phyloP scores from a whole-genome alignment of 2,797 vertebrate genomes.

The Gastrophryne carolinensis region DNA sequence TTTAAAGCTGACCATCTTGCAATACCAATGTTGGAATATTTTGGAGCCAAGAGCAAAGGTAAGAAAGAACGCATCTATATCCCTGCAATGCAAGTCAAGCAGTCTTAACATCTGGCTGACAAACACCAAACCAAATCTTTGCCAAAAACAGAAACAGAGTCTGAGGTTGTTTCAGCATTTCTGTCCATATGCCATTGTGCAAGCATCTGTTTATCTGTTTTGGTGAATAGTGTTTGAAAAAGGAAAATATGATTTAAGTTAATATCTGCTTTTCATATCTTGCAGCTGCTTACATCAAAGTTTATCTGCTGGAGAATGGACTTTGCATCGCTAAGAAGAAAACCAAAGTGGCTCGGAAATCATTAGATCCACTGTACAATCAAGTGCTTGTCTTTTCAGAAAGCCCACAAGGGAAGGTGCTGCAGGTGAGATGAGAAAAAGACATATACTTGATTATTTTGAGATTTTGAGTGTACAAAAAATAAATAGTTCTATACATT shows the following conservation, averaged over 20 bases:
- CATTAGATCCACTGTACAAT: conserved; percentile 94
- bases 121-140: too few species aligned
- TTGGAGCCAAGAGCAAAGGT: too few species aligned
- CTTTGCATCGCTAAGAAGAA: conserved; percentile 95
- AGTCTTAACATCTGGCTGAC: too few species aligned
- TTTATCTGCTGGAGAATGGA: conserved; percentile 94
- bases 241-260: too few species aligned
- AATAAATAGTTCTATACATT: too few species aligned
- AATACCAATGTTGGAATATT: too few species aligned
- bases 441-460: too few species aligned
- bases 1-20: too few species aligned
- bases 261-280: conserved; percentile 40
- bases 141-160: not conserved
- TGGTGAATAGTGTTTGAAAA: not conserved
- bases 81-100: too few species aligned
- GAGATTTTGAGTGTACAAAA: too few species aligned
- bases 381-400: conserved; percentile 95
- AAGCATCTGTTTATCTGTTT: conserved; percentile 1
- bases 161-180: not conserved
- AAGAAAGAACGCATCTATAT: too few species aligned
- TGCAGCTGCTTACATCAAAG: conserved; percentile 95
- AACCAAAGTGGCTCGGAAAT: conserved; percentile 94
- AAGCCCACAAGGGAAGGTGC: conserved; percentile 92
- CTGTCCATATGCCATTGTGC: conserved; percentile 3
- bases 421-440: conserved; percentile 83